Evolutionary conservation across 2,888 invertebrate genomes (phyloP).

Genomic region (Camponotus fellah): DNA sequence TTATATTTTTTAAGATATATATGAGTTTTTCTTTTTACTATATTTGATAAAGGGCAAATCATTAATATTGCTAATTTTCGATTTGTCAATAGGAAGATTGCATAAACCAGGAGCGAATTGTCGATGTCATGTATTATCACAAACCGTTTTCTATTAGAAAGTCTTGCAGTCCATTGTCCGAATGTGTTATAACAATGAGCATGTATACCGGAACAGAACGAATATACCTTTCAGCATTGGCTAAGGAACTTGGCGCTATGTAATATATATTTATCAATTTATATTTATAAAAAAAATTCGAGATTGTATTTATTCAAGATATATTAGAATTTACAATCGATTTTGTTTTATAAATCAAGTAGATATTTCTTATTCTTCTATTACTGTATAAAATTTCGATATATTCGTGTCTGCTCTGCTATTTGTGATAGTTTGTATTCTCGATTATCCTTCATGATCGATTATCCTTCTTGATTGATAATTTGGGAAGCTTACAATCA

Average conservation of each 20-base stretch:
- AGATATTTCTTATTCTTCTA: no score
- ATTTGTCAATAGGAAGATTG: slow-evolving; percentile 88
- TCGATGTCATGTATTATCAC: slow-evolving; percentile 91
- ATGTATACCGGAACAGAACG: slow-evolving; percentile 92
- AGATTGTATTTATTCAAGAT: not conserved
- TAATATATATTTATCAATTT: slow-evolving; percentile 47
- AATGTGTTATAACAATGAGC: slow-evolving; percentile 93
- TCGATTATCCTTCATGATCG: not conserved
- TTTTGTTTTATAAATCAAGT: no score
- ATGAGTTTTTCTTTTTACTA: not conserved
- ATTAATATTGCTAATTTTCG: not conserved
- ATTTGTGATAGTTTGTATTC: not conserved
- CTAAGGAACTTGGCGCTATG: slow-evolving; percentile 87
- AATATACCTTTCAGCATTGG: slow-evolving; percentile 90
- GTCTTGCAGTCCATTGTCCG: slow-evolving; percentile 87
- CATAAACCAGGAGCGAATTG: slow-evolving; percentile 87
- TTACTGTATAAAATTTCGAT: no score
- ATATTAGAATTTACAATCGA: not conserved
- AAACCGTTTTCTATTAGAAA: slow-evolving; percentile 88
- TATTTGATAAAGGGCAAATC: not conserved
- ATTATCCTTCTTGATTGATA: not conserved
- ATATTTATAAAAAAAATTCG: not conserved
- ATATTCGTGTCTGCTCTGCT: not conserved
- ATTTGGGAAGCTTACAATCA: not conserved
- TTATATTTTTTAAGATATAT: not conserved